Base-by-base conservation (phyloP, 2,797 vertebrate species). In the Gymnocypris eckloni region DNA sequence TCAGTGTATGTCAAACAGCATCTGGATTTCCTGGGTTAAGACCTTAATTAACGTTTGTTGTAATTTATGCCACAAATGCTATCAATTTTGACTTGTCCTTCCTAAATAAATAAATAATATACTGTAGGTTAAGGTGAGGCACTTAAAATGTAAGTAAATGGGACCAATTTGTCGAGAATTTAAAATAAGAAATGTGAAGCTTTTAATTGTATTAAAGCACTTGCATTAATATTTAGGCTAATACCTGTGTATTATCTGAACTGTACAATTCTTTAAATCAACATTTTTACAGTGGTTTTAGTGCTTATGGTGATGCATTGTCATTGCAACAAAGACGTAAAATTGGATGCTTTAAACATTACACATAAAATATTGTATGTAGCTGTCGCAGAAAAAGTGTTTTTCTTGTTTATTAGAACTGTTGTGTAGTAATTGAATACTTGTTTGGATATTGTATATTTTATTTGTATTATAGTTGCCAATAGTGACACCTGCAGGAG, bases 271-370 rank as follows among this genome's bases (percentile, higher is more conserved):
- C 20, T n/a, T 22, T 12, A 3, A 12, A 41, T 43, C 39, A 43
- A 4, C 18, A 22, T 41, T 70, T 70, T 41, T 70, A 39, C 67
- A 20, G 37, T 22, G 67, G 67, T 39, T 69, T 39, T 56, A 15
- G 33, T 33, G 48, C 25, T 50, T 50, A 73, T 73, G n/a, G 45
- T 50, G 43, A 73, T 73, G 43, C n/a, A 48, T 50, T 73, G 43
- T 9, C n/a, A 73, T 10, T 50, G 25, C 3, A 1, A 54, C 6
- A 9, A 81, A 18, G 41, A 43, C 0, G 10, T 9, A 13, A 37
- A 71, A 52, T 82, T 66, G 9, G 54, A 80, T 33, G 78, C 81
- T 83, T 43, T 28, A 39, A 43, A 16, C 59, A 54, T 22, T 4
- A 75, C 15, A 71, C 10, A 41, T 7, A 61, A 73, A 50, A 41